phyloP scores from a whole-genome alignment of 2,888 invertebrate genomes.

The Trissonchulus sp. region DNA sequence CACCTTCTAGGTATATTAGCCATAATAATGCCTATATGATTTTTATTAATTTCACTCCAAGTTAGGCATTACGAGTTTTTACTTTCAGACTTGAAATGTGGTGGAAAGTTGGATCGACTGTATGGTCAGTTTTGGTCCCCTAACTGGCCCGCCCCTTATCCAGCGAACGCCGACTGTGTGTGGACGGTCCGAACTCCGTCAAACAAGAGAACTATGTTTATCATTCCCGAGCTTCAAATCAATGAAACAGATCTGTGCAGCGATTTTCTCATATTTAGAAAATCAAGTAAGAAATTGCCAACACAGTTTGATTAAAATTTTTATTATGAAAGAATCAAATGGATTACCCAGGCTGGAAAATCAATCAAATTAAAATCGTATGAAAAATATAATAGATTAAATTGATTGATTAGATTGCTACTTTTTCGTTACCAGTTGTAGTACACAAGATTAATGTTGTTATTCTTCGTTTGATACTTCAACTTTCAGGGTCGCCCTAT shows the following conservation, averaged over 20 bases:
- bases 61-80: no score
- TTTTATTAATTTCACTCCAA: no score
- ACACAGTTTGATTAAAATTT: background rate
- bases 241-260: slow-evolving; percentile 51
- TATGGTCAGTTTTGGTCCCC: slow-evolving; percentile 55
- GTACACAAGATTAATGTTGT: background rate
- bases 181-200: slow-evolving; percentile 55
- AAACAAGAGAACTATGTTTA: slow-evolving; percentile 53
- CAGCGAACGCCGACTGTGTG: slow-evolving; percentile 53
- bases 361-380: background rate
- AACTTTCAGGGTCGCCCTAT: background rate
- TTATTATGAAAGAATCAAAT: no score
- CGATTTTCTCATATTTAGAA: slow-evolving; percentile 53
- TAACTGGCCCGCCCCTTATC: slow-evolving; percentile 56
- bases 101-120: background rate
- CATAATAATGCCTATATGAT: no score
- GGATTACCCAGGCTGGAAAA: no score
- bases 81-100: no score
- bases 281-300: background rate
- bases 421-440: background rate
- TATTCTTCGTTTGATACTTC: background rate
- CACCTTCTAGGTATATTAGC: no score
- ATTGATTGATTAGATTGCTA: no score
- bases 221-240: slow-evolving; percentile 54
- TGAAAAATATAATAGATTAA: no score